Percentiles rank a stretch among this genome's conserved stretches.
These are phyloP conservation scores for Brachirus orientalis DNA, from an alignment of 2,113 vertebrate species.

Conservation along the genomic window DNA sequence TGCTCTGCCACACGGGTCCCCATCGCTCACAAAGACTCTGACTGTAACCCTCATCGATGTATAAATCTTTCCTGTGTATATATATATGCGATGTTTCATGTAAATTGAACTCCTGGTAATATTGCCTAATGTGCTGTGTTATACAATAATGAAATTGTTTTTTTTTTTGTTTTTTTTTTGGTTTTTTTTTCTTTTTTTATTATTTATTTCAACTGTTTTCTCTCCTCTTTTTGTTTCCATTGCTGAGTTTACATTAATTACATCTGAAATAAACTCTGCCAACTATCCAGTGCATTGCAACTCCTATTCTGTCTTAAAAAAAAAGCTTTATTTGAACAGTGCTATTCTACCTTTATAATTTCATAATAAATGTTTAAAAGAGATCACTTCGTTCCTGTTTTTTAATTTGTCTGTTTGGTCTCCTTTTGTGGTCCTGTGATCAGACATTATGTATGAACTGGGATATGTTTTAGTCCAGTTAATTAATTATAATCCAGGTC, in stretches of 20 bases:
- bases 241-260: conserved; percentile 71
- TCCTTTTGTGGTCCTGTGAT: conserved; percentile 44
- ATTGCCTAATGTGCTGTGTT: conserved; percentile 85
- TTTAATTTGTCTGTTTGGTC: conserved; percentile 65
- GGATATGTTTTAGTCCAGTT: conserved; percentile 40
- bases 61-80: conserved; percentile 77
- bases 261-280: conserved; percentile 77
- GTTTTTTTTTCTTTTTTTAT: too few relatives aligned
- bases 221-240: conserved; percentile 22
- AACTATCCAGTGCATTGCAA: conserved; percentile 70
- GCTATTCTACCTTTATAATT: conserved; percentile 82
- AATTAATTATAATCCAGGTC: conserved; percentile 37
- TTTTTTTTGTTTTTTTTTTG: conserved; percentile 49
- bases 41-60: conserved; percentile 78
- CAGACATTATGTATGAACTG: conserved; percentile 29
- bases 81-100: conserved; percentile 84
- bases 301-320: conserved; percentile 63
- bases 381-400: conserved; percentile 71
- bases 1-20: conserved; percentile 63
- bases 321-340: conserved; percentile 82
- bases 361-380: conserved; percentile 87
- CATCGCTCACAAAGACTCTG: conserved; percentile 71
- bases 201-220: conserved; percentile 59
- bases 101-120: conserved; percentile 85
- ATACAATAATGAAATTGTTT: conserved; percentile 81